phyloP scores from a whole-genome alignment of 2,888 invertebrate species.

The Dynastes grantii region DNA sequence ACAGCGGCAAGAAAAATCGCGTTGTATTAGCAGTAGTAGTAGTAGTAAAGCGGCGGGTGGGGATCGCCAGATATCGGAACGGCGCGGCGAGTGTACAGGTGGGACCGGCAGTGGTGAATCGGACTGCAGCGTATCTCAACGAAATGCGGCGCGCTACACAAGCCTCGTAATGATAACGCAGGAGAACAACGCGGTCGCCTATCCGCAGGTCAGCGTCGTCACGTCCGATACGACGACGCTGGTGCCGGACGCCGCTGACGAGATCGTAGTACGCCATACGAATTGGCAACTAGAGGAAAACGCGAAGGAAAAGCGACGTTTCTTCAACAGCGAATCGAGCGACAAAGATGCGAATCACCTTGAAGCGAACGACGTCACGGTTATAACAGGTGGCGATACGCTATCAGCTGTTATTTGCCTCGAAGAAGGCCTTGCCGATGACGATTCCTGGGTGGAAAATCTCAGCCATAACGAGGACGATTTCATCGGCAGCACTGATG shows the following conservation, averaged over 20 bases:
- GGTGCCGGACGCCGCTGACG: slow-evolving; percentile 72
- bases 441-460: slow-evolving; percentile 94
- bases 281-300: slow-evolving; percentile 73
- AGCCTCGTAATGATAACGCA: slow-evolving; percentile 94
- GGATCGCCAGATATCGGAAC: slow-evolving; percentile 58
- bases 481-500: slow-evolving; percentile 76
- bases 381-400: slow-evolving; percentile 81
- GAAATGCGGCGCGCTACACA: slow-evolving; percentile 80
- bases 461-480: slow-evolving; percentile 85
- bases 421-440: slow-evolving; percentile 91
- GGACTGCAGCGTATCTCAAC: slow-evolving; percentile 61
- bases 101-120: slow-evolving; percentile 65
- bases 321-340: slow-evolving; percentile 55
- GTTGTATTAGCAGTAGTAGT: background rate
- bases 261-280: slow-evolving; percentile 78
- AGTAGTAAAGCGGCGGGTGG: slow-evolving; percentile 59
- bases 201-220: slow-evolving; percentile 80
- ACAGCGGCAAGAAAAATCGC: slow-evolving; percentile 55
- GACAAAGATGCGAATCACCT: slow-evolving; percentile 63
- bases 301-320: slow-evolving; percentile 46
- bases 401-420: slow-evolving; percentile 82
- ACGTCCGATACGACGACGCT: slow-evolving; percentile 84
- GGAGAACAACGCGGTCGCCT: slow-evolving; percentile 70
- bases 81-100: slow-evolving; percentile 66
- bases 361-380: slow-evolving; percentile 74